Base-by-base conservation (phyloP, 2,888 invertebrate genomes). In the Orgyia antiqua region DNA sequence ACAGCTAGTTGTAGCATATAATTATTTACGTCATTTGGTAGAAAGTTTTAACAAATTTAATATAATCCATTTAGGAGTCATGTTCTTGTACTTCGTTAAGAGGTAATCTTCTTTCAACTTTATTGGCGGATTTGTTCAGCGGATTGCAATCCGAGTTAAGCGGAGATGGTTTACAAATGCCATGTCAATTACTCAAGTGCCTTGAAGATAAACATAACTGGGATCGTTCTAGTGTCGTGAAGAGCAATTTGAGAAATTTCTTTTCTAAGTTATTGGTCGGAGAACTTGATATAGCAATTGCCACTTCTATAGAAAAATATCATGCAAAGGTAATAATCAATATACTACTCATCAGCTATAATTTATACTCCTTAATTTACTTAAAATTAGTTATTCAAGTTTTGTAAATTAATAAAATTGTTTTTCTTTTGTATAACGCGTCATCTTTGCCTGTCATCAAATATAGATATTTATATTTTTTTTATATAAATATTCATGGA, bases 261-360 rank as follows among this genome's bases (percentile, higher is more conserved):
- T 86, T 83, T 37, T 57, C 71, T 1, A 55, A 67, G 31, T 50
- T 86, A 23, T 54, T 86, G 10, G 47, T 72, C 3, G 70, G 65
- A 9, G 86, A 86, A 47, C 57, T 86, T 0, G 73, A 84, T 38
- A 78, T 84, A 33, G 86, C 86, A 10, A 83, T 86, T 17, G 71
- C 79, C 25, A 75, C 72, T 1, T 66, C 77, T 0, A 80, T 84
- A 36, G 86, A 83, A 39, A 76, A 75, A 27, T 80, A 78, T 51
- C 84, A 79, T 28, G 82, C 72, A 11, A 77, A 60, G 72, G 86
- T 83, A 55, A 17, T 13, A 6, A n/a, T n/a, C 2, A 23, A 13
- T 31, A n/a, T n/a, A n/a, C n/a, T n/a, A n/a, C n/a, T n/a, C n/a
- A n/a, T n/a, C n/a, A n/a, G n/a, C n/a, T n/a, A n/a, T n/a, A n/a